Evolutionary conservation across 2,888 invertebrate species (phyloP).

Genomic region (Calameuta filiformis): DNA sequence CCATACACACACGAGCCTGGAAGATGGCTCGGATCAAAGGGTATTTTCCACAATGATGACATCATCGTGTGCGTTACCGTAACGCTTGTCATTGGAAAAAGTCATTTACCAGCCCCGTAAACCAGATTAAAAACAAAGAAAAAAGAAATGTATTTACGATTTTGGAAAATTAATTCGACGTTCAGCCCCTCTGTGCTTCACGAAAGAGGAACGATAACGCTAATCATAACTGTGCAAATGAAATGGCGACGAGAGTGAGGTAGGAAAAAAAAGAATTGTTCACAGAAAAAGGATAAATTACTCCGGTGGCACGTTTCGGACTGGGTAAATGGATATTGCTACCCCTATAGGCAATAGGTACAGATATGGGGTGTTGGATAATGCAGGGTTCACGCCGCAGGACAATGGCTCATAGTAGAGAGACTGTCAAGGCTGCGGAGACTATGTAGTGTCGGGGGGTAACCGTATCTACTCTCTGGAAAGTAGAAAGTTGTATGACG

Average conservation of each 20-base stretch:
- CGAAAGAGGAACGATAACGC: not conserved
- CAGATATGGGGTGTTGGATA: not conserved
- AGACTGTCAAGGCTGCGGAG: not conserved
- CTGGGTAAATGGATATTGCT: not conserved
- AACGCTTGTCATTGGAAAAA: not conserved
- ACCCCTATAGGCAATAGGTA: not conserved
- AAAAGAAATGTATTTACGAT: not conserved
- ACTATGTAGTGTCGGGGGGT: not conserved
- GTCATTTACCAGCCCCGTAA: not conserved
- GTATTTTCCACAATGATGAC: not conserved
- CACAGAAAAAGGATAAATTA: not conserved
- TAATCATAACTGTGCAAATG: not conserved
- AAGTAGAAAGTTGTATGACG: slow-evolving; percentile 1
- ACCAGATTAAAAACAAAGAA: not conserved
- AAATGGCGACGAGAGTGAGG: not conserved
- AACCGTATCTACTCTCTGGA: not conserved
- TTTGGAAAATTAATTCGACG: not conserved
- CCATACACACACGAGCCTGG: not conserved
- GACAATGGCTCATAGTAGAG: slow-evolving; percentile 3
- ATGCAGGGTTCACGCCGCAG: not conserved
- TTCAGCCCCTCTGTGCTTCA: not conserved
- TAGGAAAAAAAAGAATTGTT: not conserved
- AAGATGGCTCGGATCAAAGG: not conserved
- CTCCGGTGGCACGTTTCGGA: not conserved
- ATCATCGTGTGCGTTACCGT: not conserved